These are phyloP conservation scores for Anhinga anhinga DNA, from an alignment of 2,113 vertebrate species.

Conservation along the genomic window DNA sequence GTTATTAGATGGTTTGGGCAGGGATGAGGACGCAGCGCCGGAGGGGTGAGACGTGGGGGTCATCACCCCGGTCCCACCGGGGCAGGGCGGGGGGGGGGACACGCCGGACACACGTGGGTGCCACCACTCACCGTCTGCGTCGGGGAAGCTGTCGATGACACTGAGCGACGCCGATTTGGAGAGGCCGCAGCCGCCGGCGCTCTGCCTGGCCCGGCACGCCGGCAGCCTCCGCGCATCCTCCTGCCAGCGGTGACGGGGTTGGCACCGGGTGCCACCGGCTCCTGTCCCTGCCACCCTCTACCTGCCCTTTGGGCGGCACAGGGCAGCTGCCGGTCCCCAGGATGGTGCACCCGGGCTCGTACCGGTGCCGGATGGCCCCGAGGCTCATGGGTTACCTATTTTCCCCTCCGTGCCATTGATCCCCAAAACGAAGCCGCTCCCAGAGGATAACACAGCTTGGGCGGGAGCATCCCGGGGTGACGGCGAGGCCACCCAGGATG, in stretches of 20 bases:
- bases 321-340: neutral
- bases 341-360: fast-evolving
- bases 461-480: neutral
- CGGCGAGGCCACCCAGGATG: neutral
- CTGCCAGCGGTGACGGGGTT: neutral
- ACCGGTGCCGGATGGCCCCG: too few relatives aligned
- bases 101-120: neutral
- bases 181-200: neutral
- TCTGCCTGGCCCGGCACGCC: neutral
- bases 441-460: fast-evolving
- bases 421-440: neutral
- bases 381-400: fast-evolving
- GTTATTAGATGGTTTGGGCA: neutral
- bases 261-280: neutral
- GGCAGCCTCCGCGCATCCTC: neutral
- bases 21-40: neutral
- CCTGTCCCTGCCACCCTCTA: neutral
- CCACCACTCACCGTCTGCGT: conserved; percentile 56
- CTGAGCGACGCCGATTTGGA: conserved; percentile 73
- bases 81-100: too few relatives aligned
- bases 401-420: fast-evolving
- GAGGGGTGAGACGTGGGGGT: neutral
- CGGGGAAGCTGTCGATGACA: conserved; percentile 49
- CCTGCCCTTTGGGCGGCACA: neutral
- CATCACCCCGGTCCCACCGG: neutral